These are phyloP conservation scores for Muricea muricata DNA, from an alignment of 92 coral and sea anemone genomes.

Conservation along the genomic window DNA sequence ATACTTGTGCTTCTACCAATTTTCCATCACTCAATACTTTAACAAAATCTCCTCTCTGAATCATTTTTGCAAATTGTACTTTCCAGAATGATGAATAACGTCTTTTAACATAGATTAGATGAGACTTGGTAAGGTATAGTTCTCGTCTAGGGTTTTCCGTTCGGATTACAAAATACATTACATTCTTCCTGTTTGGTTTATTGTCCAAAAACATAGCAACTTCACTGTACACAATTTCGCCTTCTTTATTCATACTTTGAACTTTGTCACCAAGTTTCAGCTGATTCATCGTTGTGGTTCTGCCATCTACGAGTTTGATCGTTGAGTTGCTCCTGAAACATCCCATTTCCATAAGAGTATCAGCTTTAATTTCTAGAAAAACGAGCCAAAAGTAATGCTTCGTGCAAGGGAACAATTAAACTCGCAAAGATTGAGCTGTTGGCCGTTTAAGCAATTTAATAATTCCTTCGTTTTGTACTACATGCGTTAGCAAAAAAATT, in stretches of 20 bases:
- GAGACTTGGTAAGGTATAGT: slow-evolving; percentile 78
- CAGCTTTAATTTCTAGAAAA: slow-evolving; percentile 27
- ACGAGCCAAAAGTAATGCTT: slow-evolving; percentile 20
- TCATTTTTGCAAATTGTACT: slow-evolving; percentile 74
- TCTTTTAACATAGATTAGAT: slow-evolving; percentile 85
- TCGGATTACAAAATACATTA: slow-evolving; percentile 69
- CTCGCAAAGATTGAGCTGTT: slow-evolving; percentile 6
- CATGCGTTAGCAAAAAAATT: too few relatives aligned
- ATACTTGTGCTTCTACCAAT: slow-evolving; percentile 71
- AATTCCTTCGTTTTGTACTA: too few relatives aligned
- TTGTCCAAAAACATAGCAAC: slow-evolving; percentile 87
- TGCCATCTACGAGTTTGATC: slow-evolving; percentile 75
- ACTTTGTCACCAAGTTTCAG: slow-evolving; percentile 83
- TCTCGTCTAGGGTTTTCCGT: slow-evolving; percentile 72
- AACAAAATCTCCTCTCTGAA: slow-evolving; percentile 74
- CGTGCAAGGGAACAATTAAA: slow-evolving; percentile 14
- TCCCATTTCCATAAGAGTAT: slow-evolving; percentile 44
- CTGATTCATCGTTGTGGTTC: slow-evolving; percentile 60
- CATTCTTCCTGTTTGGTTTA: slow-evolving; percentile 69
- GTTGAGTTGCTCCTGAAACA: slow-evolving; percentile 82
- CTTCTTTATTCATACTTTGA: slow-evolving; percentile 72
- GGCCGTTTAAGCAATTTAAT: too few relatives aligned
- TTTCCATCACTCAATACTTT: slow-evolving; percentile 59
- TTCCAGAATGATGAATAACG: slow-evolving; percentile 57
- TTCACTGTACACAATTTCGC: slow-evolving; percentile 78